Evolutionary conservation across 1,140 invertebrate genomes (phyloP).

Genomic region (Tachypleus tridentatus): DNA sequence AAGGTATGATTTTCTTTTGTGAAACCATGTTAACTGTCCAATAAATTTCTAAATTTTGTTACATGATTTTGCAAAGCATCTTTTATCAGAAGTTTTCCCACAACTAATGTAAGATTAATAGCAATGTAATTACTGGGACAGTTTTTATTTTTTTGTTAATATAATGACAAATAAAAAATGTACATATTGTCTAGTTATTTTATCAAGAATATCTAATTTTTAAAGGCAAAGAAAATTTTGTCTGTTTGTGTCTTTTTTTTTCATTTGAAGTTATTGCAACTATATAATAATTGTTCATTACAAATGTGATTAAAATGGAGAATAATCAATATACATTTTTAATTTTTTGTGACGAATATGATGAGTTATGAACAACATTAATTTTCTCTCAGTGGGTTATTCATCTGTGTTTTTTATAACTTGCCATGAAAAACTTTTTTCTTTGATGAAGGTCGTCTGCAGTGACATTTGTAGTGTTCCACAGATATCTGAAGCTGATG

Average conservation of each 20-base stretch:
- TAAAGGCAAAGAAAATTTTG: too few species aligned
- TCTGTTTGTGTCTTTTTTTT: neutral
- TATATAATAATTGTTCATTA: neutral
- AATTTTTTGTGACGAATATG: constrained; percentile 24
- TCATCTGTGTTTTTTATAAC: neutral
- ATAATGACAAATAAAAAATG: neutral
- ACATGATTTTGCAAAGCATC: too few species aligned
- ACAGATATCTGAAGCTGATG: constrained; percentile 44
- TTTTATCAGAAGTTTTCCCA: too few species aligned
- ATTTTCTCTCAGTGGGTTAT: too few species aligned
- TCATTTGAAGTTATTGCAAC: too few species aligned
- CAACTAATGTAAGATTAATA: too few species aligned
- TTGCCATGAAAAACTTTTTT: neutral
- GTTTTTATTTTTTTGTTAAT: neutral
- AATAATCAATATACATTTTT: constrained; percentile 3
- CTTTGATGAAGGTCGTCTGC: constrained; percentile 42
- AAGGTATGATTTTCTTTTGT: too few species aligned
- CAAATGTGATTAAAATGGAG: neutral
- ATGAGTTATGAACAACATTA: constrained; percentile 18
- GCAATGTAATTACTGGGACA: too few species aligned
- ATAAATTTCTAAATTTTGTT: too few species aligned
- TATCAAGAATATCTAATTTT: too few species aligned
- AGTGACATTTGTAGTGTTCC: constrained; percentile 43
- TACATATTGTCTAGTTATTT: too few species aligned
- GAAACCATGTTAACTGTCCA: too few species aligned